Evolutionary conservation across 2,113 vertebrate species (phyloP).

Genomic region (Pseudorectes ferrugineus): DNA sequence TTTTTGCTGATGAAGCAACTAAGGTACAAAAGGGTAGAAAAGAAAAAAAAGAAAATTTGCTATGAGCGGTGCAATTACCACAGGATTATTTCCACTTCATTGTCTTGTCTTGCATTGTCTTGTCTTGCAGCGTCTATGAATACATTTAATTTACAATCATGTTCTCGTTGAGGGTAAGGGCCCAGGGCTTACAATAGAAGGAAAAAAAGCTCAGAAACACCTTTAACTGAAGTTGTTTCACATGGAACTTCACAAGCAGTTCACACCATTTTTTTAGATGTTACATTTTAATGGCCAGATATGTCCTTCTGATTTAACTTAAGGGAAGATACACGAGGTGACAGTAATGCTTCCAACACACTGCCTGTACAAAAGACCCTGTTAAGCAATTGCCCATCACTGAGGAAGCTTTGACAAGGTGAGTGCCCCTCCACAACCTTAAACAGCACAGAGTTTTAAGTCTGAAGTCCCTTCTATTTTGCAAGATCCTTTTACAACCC

Average conservation of each 20-base stretch:
- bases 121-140: neutral
- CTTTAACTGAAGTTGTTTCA: neutral
- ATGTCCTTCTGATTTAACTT: neutral
- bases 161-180: neutral
- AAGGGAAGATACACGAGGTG: neutral
- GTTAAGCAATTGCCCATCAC: neutral
- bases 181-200: neutral
- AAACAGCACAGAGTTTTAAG: neutral
- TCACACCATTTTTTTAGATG: neutral
- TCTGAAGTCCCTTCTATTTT: neutral
- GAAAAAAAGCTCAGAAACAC: neutral
- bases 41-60: neutral
- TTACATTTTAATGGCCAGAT: neutral
- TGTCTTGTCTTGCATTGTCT: neutral
- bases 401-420: neutral
- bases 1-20: neutral
- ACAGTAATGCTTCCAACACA: neutral
- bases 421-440: neutral
- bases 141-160: neutral
- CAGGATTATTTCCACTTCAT: neutral
- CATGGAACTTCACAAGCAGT: neutral
- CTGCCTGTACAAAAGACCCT: neutral
- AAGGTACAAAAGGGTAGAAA: neutral
- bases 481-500: neutral
- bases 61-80: neutral